These are phyloP conservation scores for Dendrolimus punctatus DNA, from an alignment of 1,140 invertebrate genomes.

Conservation along the genomic window DNA sequence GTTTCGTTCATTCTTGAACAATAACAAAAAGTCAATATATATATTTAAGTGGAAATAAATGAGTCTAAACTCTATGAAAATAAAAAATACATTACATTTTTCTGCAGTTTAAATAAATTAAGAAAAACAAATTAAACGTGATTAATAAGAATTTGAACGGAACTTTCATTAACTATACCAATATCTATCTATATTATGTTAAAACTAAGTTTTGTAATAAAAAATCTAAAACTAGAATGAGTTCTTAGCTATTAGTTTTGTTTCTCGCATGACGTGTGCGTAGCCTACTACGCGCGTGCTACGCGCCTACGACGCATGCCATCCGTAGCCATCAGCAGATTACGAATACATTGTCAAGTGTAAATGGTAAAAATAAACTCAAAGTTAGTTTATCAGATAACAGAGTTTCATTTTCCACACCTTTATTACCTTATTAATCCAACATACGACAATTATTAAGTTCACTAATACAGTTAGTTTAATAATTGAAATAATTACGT, in stretches of 20 bases:
- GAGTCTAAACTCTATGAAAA: slow-evolving; percentile 2
- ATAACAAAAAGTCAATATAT: too few relatives aligned
- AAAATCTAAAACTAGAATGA: too few relatives aligned
- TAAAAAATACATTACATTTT: slow-evolving; percentile 6
- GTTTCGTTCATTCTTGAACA: too few relatives aligned
- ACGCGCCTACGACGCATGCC: slow-evolving; percentile 56
- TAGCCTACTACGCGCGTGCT: slow-evolving; percentile 51
- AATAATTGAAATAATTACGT: too few relatives aligned
- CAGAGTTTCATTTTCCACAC: slow-evolving; percentile 56
- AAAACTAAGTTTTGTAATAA: too few relatives aligned
- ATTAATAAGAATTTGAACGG: not conserved
- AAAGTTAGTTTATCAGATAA: slow-evolving; percentile 74
- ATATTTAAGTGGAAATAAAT: not conserved
- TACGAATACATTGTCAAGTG: slow-evolving; percentile 73
- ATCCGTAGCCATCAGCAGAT: slow-evolving; percentile 66
- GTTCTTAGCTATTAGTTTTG: slow-evolving; percentile 3
- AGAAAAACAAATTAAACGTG: slow-evolving; percentile 1
- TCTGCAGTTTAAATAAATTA: not conserved
- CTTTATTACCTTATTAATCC: slow-evolving; percentile 2
- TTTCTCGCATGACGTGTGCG: slow-evolving; percentile 42
- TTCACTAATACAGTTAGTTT: too few relatives aligned
- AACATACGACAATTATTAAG: too few relatives aligned
- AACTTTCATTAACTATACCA: slow-evolving; percentile 12
- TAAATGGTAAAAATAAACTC: slow-evolving; percentile 75
- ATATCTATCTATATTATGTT: slow-evolving; percentile 10